Evolutionary conservation across 2,888 invertebrate genomes (phyloP), one percentile per base, ranked within the genome.

Genomic region (Margaritifera margaritifera): DNA sequence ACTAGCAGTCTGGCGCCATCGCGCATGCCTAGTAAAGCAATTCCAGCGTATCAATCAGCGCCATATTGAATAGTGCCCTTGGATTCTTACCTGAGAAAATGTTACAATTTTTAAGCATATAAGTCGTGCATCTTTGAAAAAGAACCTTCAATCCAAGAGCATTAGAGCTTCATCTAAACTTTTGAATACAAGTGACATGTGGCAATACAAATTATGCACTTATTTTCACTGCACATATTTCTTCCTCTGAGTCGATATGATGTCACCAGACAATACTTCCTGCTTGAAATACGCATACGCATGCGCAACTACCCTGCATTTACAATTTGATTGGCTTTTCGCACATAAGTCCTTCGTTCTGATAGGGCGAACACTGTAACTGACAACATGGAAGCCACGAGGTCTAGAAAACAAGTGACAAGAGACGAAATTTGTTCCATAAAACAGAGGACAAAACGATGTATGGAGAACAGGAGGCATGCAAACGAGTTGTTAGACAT

Each of bases 91-190:
- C 79, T 72, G 64, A 73, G 68, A 69, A 76, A 74, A 73, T 73
- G 74, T 77, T 70, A 75, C 76, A 74, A 72, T 72, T 80, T 77
- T 78, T 64, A 68, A 71, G 71, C 62, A 69, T 71, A 72, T 62
- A 76, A 66, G 61, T 63, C 71, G 72, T 69, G 81, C 87, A 87
- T 87, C 86, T 75, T 78, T 68, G 73, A 74, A 75, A 77, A 80
- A 74, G 77, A 84, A 83, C 76, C 76, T 75, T 80, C 83, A 73
- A 80, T 84, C 85, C 82, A 71, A 75, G 73, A 77, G 72, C 66
- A 75, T 75, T 68, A 77, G 71, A 72, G 68, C 60, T 62, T 82
- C 75, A 82, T 72, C 82, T 77, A 69, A 71, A 80, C 80, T 80
- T 82, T 82, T 82, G 79, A 71, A 80, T 72, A 77, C 69, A 71